phyloP scores from a whole-genome alignment of 2,113 vertebrate species.

The Ctenodactylus gundi region DNA sequence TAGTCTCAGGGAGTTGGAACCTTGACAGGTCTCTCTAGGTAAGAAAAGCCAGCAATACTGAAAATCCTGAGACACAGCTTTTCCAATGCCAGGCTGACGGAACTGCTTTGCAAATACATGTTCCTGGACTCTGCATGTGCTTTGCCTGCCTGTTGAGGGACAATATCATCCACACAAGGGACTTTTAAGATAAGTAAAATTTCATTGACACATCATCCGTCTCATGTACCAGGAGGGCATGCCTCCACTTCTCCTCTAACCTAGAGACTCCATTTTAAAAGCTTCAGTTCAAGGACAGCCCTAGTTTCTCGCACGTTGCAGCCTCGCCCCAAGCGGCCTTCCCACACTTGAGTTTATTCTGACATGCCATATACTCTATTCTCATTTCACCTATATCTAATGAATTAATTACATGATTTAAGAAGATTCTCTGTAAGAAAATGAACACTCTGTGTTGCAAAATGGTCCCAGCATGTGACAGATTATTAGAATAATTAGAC shows the following conservation, averaged over 20 bases:
- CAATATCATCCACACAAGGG: not conserved
- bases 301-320: not conserved
- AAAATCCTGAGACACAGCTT: not conserved
- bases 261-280: not conserved
- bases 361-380: not conserved
- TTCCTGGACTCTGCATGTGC: not conserved
- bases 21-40: not conserved
- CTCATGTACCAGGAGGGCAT: not conserved
- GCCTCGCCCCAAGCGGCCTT: not conserved
- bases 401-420: constrained; percentile 8
- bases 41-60: not conserved
- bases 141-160: not conserved
- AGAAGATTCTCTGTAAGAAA: not conserved
- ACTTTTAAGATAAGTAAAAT: not conserved
- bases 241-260: not conserved
- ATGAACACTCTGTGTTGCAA: not conserved
- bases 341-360: not conserved
- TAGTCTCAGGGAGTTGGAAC: not conserved
- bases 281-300: not conserved
- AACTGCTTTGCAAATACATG: not conserved
- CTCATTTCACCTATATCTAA: not conserved
- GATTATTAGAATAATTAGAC: constrained; percentile 9
- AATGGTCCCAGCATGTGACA: not conserved
- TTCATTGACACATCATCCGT: not conserved
- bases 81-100: not conserved